phyloP scores from a whole-genome alignment of 1,140 invertebrate species.

The Sinonovacula constricta region DNA sequence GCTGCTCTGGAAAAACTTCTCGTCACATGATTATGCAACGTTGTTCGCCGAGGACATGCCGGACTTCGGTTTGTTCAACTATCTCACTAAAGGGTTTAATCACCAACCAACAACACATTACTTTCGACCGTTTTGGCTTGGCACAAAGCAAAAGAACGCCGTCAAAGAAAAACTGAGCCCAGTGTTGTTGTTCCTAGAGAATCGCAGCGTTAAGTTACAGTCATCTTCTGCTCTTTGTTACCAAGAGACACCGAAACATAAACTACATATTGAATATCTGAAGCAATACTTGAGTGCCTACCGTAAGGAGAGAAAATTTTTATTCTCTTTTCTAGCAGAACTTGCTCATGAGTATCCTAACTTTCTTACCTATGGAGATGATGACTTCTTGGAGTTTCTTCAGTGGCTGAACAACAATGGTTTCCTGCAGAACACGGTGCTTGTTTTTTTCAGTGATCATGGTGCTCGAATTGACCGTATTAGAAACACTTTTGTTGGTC shows the following conservation, averaged over 20 bases:
- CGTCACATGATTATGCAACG: slow-evolving; percentile 78
- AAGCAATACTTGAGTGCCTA: slow-evolving; percentile 58
- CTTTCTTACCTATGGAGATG: slow-evolving; percentile 53
- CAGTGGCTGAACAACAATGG: slow-evolving; percentile 66
- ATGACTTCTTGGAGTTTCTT: slow-evolving; percentile 70
- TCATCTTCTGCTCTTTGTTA: slow-evolving; percentile 56
- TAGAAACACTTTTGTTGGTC: slow-evolving; percentile 88
- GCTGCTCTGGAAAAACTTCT: slow-evolving; percentile 81
- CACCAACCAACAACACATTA: slow-evolving; percentile 79
- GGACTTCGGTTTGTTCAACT: slow-evolving; percentile 79
- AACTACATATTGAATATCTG: slow-evolving; percentile 53
- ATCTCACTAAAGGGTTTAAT: slow-evolving; percentile 77
- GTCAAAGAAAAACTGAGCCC: slow-evolving; percentile 41
- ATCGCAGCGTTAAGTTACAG: slow-evolving; percentile 51
- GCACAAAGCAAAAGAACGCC: slow-evolving; percentile 64
- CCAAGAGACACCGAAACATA: slow-evolving; percentile 52
- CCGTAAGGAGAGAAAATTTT: slow-evolving; percentile 49
- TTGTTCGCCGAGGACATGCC: slow-evolving; percentile 80
- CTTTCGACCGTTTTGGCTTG: slow-evolving; percentile 76
- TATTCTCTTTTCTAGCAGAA: slow-evolving; percentile 52
- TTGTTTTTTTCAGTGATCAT: slow-evolving; percentile 95
- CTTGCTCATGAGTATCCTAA: slow-evolving; percentile 57
- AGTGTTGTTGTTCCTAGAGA: slow-evolving; percentile 49
- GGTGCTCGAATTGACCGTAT: slow-evolving; percentile 92
- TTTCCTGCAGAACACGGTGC: slow-evolving; percentile 80